phyloP scores from a whole-genome alignment of 2,797 vertebrate species.

The Gymnothorax reevesii region DNA sequence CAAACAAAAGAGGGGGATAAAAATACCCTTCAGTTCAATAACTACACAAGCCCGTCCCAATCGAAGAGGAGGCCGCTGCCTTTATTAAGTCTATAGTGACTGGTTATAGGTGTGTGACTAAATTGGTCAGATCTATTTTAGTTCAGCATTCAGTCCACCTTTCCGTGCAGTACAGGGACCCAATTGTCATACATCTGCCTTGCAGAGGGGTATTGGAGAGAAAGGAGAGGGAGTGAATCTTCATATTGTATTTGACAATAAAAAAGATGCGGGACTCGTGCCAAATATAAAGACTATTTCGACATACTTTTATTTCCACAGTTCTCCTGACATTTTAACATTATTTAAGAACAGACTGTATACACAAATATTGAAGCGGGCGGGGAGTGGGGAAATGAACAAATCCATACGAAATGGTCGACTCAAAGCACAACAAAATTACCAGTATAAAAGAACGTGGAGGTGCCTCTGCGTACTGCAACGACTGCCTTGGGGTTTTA shows the following conservation, averaged over 20 bases:
- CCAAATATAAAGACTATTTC: constrained; percentile 90
- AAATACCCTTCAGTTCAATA: constrained; percentile 14
- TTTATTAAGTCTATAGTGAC: constrained; percentile 21
- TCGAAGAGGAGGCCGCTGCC: not conserved
- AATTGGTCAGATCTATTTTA: constrained; percentile 11
- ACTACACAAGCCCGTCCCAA: not conserved
- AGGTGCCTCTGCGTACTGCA: constrained; percentile 80
- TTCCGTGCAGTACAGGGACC: constrained; percentile 11
- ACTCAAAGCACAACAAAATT: constrained; percentile 97
- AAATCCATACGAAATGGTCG: constrained; percentile 95
- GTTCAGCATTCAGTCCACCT: not conserved
- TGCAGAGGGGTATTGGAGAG: not conserved
- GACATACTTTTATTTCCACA: constrained; percentile 99
- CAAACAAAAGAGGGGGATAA: not conserved
- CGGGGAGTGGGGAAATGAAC: constrained; percentile 57
- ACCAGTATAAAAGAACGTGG: constrained; percentile 94
- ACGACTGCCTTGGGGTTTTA: constrained; percentile 80
- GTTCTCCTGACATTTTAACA: constrained; percentile 97
- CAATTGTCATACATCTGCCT: not conserved
- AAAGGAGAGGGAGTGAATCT: not conserved
- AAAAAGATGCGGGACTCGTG: constrained; percentile 50
- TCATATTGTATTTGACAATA: not conserved
- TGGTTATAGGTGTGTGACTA: constrained; percentile 16
- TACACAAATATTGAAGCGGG: constrained; percentile 90
- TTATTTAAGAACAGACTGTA: constrained; percentile 98